These are phyloP conservation scores for Limnephilus rhombicus DNA, from an alignment of 2,888 invertebrate genomes.

Conservation along the genomic window DNA sequence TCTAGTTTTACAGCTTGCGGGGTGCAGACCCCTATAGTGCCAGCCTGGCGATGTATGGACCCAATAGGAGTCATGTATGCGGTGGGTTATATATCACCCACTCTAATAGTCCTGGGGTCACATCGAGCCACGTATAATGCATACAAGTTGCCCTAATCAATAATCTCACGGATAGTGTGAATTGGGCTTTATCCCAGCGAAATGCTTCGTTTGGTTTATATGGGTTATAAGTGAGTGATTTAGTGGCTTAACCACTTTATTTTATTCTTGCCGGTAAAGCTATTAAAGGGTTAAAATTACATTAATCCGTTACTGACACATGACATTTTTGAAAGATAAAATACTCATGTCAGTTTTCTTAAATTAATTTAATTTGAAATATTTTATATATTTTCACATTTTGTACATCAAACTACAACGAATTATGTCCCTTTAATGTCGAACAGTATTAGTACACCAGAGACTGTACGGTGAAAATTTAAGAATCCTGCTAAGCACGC, in stretches of 20 bases:
- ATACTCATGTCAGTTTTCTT: too few relatives aligned
- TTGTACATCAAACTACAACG: too few relatives aligned
- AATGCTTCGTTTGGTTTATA: not conserved
- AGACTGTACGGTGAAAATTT: too few relatives aligned
- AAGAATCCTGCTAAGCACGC: too few relatives aligned
- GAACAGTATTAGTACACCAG: too few relatives aligned
- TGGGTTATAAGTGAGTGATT: not conserved
- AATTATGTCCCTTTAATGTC: too few relatives aligned
- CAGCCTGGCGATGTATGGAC: not conserved
- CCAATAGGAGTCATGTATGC: not conserved
- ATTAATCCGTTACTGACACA: too few relatives aligned
- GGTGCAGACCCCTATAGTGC: not conserved
- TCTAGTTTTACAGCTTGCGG: not conserved
- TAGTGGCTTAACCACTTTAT: not conserved
- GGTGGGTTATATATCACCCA: not conserved
- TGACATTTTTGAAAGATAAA: too few relatives aligned
- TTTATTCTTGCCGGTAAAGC: not conserved
- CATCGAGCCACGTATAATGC: slow-evolving; percentile 4
- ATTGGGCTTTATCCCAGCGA: not conserved
- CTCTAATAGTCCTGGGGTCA: slow-evolving; percentile 6
- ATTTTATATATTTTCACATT: too few relatives aligned
- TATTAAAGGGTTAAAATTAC: not conserved
- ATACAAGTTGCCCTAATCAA: slow-evolving; percentile 8
- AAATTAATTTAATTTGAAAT: too few relatives aligned
- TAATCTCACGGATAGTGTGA: not conserved